Base-by-base conservation (phyloP, 2,888 invertebrate species). In the Trichopoda pennipes region DNA sequence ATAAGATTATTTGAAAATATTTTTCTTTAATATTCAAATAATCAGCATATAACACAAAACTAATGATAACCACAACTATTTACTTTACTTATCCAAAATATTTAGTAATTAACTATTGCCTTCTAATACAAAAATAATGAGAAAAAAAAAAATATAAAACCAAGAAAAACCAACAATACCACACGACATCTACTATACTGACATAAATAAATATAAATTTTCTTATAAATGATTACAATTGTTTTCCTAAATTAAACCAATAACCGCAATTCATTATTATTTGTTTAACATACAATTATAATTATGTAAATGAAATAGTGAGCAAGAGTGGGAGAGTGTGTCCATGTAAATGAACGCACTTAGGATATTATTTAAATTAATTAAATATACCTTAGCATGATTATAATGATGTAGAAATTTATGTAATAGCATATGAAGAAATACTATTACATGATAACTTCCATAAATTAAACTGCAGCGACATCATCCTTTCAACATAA, bases 201-300 rank as follows among this genome's bases (percentile, higher is more conserved):
- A n/a, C 21, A 47, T 17, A 56, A 51, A 21, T 44, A 55, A 63
- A 35, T 35, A 17, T 9, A 42, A 1, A 12, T 38, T 38, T 55
- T n/a, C 2, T 49, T 23, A 60, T 14, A 53, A 32, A 61, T 12
- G 51, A 0, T 47, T 23, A 53, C 16, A 17, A 44, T 35, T n/a
- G 55, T 7, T 16, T 66, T 56, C 8, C 28, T 21, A 61, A 68
- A 68, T 68, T 14, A 69, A 68, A 68, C 21, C 60, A 60, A 60
- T 69, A 51, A 80, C 80, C 80, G 49, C 80, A 80, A 69, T 56
- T 42, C 63, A 74, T 80, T 74, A 74, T 69, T 58, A 53, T 80
- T 53, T 74, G 61, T 56, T 21, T 51, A 58, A 72, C 44, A 44
- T 12, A 4, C 10, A 28, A 28, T 28, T 6, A 6, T 28, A 28